Evolutionary conservation across 2,113 vertebrate species (phyloP).

Genomic region (Eurystomus gularis): DNA sequence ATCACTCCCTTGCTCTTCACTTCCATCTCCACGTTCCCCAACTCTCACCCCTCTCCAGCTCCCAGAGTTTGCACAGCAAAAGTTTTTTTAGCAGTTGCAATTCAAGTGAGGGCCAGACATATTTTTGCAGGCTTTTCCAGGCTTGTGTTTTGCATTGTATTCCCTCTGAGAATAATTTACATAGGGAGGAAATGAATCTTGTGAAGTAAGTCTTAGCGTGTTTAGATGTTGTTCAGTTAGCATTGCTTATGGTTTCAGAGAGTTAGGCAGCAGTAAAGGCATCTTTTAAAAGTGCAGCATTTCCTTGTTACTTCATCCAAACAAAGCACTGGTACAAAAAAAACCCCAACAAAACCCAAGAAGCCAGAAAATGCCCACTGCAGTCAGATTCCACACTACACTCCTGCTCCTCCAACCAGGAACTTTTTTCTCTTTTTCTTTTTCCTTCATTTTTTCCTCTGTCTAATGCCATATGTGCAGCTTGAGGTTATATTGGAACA

Average conservation of each 20-base stretch:
- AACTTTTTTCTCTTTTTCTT: slow-evolving; percentile 25
- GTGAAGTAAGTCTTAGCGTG: slow-evolving; percentile 20
- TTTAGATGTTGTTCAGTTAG: slow-evolving; percentile 21
- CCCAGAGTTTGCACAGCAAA: neutral
- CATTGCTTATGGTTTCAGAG: neutral
- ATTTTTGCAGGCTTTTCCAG: slow-evolving; percentile 11
- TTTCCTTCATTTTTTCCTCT: neutral
- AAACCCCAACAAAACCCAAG: neutral
- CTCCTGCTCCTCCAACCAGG: neutral
- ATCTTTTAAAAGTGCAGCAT: neutral
- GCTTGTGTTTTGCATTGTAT: slow-evolving; percentile 35
- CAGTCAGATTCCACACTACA: slow-evolving; percentile 24
- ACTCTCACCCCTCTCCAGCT: neutral
- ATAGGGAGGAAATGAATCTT: slow-evolving; percentile 61
- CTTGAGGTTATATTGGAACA: slow-evolving; percentile 77
- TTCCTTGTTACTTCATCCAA: slow-evolving; percentile 13
- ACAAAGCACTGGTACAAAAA: neutral
- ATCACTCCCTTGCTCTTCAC: neutral
- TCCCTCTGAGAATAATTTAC: slow-evolving; percentile 60
- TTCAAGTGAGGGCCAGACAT: slow-evolving; percentile 17
- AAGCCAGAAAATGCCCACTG: neutral
- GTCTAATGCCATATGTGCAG: neutral
- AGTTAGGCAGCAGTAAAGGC: neutral
- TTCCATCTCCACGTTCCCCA: neutral
- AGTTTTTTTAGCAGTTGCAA: neutral